Evolutionary conservation across 2,888 invertebrate species (phyloP), one percentile per base, ranked within the genome.

Genomic region (Brachypterus glaber): DNA sequence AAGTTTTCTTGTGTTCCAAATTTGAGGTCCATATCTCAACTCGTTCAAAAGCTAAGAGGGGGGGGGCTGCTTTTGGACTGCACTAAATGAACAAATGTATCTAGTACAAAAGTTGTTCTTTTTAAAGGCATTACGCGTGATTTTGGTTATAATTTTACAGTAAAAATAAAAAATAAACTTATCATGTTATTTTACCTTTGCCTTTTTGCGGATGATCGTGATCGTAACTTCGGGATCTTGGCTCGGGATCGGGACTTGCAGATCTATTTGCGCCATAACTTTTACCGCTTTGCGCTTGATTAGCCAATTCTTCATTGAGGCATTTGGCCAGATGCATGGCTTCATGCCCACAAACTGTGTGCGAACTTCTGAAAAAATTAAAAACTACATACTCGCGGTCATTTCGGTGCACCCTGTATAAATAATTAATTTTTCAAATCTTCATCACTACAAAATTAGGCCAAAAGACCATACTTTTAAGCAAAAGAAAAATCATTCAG

Each of bases 311-410:
- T 41, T 76, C 77, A 50, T 69, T 79, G 36, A 82, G 69, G 1
- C 80, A 67, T 55, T 81, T 83, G 2, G 85, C 84, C 43, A 86
- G 61, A 47, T 82, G 72, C 50, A 79, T 78, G 14, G 85, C 85
- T 64, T 86, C 86, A 58, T 85, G 84, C 0, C 85, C 86, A 50
- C 82, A 79, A 34, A 85, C 85, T 8, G 85, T 86, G 64, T 81
- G 81, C 55, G 80, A 73, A 46, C 72, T 67, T 47, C 73, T 76
- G 50, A 63, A 54, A 45, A 29, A 27, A 40, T 31, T 31, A 43
- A 25, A 21, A 17, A 27, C 9, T 5, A 12, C 18, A 7, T 8
- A n/a, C n/a, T 24, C 24, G 7, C 7, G n/a, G n/a, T 8, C 7
- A 24, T 7, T n/a, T 24, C 8, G n/a, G 8, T 8, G n/a, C n/a